Conservation (phyloP, 1,140 invertebrate species). For the Paramacrobiotus metropolitanus region DNA sequence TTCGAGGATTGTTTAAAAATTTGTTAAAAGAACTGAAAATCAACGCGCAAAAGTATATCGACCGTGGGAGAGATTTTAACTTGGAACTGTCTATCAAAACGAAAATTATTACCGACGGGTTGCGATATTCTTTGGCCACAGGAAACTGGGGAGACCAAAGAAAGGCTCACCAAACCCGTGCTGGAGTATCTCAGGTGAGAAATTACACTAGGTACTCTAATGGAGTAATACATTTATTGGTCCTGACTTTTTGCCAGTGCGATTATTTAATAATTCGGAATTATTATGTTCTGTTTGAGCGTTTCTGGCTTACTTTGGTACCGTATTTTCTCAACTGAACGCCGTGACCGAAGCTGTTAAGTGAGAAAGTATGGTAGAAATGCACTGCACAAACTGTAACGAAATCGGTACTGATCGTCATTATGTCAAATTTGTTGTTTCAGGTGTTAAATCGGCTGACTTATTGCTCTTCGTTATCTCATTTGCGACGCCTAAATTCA, state of each 20-base stretch:
- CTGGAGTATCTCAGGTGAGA: constrained; percentile 55
- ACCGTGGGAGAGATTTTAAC: constrained; percentile 92
- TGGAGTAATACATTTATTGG: too few species aligned
- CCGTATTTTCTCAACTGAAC: too few species aligned
- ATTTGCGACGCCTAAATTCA: constrained; percentile 86
- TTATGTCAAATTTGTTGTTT: constrained; percentile 7
- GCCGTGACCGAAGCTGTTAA: too few species aligned
- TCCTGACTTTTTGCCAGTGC: too few species aligned
- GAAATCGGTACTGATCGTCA: background rate
- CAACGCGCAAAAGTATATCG: constrained; percentile 97
- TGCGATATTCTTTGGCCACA: constrained; percentile 87
- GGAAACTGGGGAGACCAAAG: constrained; percentile 99
- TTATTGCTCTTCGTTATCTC: constrained; percentile 89
- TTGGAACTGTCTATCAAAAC: constrained; percentile 90
- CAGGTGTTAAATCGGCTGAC: constrained; percentile 77
- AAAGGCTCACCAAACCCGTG: constrained; percentile 90
- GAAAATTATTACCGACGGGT: constrained; percentile 89
- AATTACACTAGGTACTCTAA: too few species aligned
- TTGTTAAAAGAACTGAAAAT: constrained; percentile 82
- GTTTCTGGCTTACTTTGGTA: too few species aligned
- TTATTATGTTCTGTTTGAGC: too few species aligned
- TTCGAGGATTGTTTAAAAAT: constrained; percentile 66
- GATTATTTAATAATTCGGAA: too few species aligned
- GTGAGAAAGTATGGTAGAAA: too few species aligned
- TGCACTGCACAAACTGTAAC: background rate